Evolutionary conservation across 2,888 invertebrate species (phyloP), one percentile per base, ranked within the genome.

Genomic region (Heliconius charithonia): DNA sequence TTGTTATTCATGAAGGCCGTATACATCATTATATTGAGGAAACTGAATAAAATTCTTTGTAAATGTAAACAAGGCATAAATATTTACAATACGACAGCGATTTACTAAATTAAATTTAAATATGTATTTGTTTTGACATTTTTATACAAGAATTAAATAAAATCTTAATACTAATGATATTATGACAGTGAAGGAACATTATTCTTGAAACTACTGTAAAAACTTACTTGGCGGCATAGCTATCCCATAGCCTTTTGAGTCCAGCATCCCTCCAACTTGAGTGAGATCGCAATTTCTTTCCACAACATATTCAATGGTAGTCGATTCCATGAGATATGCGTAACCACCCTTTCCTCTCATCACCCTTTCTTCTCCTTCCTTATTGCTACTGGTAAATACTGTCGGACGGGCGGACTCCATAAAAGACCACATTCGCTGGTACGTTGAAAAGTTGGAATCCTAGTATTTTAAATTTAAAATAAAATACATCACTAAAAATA

Each of bases 281-380:
- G 97, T 97, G 81, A 99, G 96, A 82, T 98, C 98, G 87, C 99
- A 99, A 87, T 98, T 97, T 82, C 98, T 95, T 89, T 98, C 98
- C 73, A 98, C 97, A 63, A 97, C 97, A 88, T 99, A 99, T 89
- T 99, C 99, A 82, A 99, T 98, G 37, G 98, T 97, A 0, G 99
- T 98, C 0, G 98, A 99, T 92, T 99, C 99, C 98, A 99, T 99
- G 45, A 99, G 96, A 89, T 98, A 99, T 1, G 99, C 99, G 89
- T 99, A 99, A 72, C 97, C 96, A 67, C 97, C 97, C 89, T 97
- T 97, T 25, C 97, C 97, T 87, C 97, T 96, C 80, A 97, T 96
- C 0, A 99, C 99, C 56, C 98, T 96, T 41, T 98, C 97, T 7
- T 99, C 98, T 0, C 99, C 99, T 88, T 98, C 98, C 29, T 96